phyloP scores from a whole-genome alignment of 2,797 vertebrate genomes.

The Lepilemur septentrionalis region DNA sequence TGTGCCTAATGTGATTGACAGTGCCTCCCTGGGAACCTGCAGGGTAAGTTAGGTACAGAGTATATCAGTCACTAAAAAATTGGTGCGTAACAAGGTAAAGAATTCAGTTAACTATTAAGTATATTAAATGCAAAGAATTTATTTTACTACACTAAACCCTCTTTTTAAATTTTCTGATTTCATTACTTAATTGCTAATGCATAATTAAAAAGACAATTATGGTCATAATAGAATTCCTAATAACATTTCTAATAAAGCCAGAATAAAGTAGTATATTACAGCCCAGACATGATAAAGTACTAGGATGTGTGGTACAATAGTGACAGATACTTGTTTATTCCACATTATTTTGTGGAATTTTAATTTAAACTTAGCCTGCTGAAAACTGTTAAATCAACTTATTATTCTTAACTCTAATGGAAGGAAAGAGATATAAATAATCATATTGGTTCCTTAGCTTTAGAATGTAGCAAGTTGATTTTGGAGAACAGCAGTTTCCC shows the following conservation, averaged over 20 bases:
- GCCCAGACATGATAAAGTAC: background rate
- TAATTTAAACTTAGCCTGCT: background rate
- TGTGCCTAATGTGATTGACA: background rate
- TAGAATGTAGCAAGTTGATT: background rate
- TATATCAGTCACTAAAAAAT: background rate
- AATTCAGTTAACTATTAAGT: background rate
- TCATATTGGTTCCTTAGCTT: background rate
- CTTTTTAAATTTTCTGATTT: conserved; percentile 7
- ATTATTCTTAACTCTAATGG: background rate
- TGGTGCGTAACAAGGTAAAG: background rate
- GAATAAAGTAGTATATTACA: background rate
- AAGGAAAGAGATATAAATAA: background rate
- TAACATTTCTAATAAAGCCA: conserved; percentile 20
- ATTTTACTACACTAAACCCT: background rate
- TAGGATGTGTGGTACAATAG: background rate
- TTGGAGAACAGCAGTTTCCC: background rate
- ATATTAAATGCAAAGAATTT: conserved; percentile 20
- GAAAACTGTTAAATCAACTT: background rate
- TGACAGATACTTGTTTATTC: background rate
- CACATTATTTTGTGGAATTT: conserved; percentile 7
- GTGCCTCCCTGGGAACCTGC: background rate
- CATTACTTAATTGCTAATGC: background rate
- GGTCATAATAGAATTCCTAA: background rate
- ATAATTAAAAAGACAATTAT: conserved; percentile 17
- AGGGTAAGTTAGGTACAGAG: background rate